phyloP scores from a whole-genome alignment of 2,113 vertebrate genomes.

The Larimichthys polyactis region DNA sequence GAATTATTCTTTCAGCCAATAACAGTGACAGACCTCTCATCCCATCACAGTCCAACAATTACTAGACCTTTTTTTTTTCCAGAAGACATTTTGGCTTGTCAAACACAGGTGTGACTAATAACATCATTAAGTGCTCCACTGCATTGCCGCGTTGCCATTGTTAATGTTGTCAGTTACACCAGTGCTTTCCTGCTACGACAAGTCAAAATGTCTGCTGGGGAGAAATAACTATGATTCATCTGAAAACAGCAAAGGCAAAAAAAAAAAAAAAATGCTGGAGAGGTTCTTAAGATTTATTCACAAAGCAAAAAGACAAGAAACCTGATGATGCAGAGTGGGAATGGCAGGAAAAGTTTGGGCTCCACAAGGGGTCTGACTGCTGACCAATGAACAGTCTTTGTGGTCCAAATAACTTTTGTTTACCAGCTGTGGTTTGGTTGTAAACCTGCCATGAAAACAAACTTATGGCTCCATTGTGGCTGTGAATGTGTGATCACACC shows the following conservation, averaged over 20 bases:
- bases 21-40: background rate
- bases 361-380: background rate
- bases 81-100: background rate
- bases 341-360: background rate
- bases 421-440: background rate
- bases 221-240: background rate
- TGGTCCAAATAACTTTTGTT: background rate
- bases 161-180: background rate
- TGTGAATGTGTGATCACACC: slow-evolving; percentile 16
- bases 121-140: background rate
- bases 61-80: background rate
- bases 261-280: background rate
- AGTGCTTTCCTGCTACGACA: background rate
- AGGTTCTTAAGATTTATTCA: background rate
- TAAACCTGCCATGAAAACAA: background rate
- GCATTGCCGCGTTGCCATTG: background rate
- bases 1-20: too few species aligned
- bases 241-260: background rate
- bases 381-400: background rate
- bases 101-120: background rate
- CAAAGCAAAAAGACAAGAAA: background rate
- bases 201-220: background rate
- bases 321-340: background rate
- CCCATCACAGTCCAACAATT: background rate
- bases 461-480: slow-evolving; percentile 1